These are phyloP conservation scores for Campoplex capitator DNA, from an alignment of 2,888 invertebrate species.

Conservation along the genomic window DNA sequence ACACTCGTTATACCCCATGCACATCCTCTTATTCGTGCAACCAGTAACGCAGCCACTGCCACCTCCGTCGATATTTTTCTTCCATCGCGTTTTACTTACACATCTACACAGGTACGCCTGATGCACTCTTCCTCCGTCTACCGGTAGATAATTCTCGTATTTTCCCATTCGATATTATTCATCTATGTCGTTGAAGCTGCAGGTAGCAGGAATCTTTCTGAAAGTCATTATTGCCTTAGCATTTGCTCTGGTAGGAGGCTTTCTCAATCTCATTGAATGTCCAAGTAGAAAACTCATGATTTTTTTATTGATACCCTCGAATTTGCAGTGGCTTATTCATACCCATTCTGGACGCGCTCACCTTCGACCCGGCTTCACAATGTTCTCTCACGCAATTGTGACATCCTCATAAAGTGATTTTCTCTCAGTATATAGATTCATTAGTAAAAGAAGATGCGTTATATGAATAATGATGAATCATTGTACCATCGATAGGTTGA, in stretches of 20 bases:
- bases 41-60: neutral
- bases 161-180: constrained; percentile 4
- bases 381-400: too few species aligned
- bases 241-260: constrained; percentile 15
- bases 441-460: too few species aligned
- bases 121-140: too few species aligned
- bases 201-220: constrained; percentile 10
- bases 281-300: constrained; percentile 69
- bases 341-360: neutral
- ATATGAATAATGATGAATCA: too few species aligned
- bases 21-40: neutral
- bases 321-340: constrained; percentile 7
- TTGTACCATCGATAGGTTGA: too few species aligned
- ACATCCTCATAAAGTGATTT: too few species aligned
- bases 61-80: neutral
- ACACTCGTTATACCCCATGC: neutral
- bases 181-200: constrained; percentile 17
- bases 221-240: constrained; percentile 32
- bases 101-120: neutral
- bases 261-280: constrained; percentile 70
- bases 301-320: constrained; percentile 69
- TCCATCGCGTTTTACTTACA: neutral
- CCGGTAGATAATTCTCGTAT: neutral
- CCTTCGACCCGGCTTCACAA: too few species aligned
- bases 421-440: too few species aligned